phyloP scores from a whole-genome alignment of 2,113 vertebrate genomes.

The Corythornis vintsioides region DNA sequence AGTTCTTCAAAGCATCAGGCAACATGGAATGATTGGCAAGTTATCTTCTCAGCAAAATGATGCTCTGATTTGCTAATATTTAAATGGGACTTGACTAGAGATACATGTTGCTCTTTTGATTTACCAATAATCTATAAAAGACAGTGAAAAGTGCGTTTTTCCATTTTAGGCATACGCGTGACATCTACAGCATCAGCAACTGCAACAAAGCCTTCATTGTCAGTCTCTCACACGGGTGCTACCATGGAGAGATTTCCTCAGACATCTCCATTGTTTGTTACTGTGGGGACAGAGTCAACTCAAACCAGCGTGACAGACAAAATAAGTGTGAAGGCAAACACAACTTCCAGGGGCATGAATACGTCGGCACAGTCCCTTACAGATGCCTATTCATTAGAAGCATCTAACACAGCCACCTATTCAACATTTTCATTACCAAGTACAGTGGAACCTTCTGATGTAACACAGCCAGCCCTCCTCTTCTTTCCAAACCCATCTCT shows the following conservation, averaged over 20 bases:
- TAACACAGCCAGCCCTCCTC: constrained; percentile 8
- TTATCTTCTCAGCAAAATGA: neutral
- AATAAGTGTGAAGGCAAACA: neutral
- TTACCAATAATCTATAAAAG: neutral
- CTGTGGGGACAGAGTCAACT: constrained; percentile 1
- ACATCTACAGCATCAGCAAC: constrained; percentile 73
- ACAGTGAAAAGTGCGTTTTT: neutral
- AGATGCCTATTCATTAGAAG: constrained; percentile 16
- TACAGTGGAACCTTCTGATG: constrained; percentile 36
- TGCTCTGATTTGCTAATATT: neutral
- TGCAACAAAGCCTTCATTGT: constrained; percentile 57
- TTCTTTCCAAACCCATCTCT: constrained; percentile 3
- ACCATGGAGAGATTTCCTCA: neutral
- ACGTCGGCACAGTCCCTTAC: neutral
- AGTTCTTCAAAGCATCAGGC: neutral
- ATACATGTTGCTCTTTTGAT: neutral
- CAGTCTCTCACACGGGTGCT: neutral
- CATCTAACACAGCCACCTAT: neutral
- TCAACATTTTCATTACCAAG: constrained; percentile 40
- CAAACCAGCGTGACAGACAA: neutral
- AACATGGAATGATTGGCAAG: neutral
- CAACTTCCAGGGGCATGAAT: constrained; percentile 3
- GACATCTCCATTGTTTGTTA: neutral
- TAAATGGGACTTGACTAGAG: neutral
- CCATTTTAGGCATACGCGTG: constrained; percentile 76